Evolutionary conservation across 2,888 invertebrate species (phyloP).

Genomic region (Brassicogethes aeneus): DNA sequence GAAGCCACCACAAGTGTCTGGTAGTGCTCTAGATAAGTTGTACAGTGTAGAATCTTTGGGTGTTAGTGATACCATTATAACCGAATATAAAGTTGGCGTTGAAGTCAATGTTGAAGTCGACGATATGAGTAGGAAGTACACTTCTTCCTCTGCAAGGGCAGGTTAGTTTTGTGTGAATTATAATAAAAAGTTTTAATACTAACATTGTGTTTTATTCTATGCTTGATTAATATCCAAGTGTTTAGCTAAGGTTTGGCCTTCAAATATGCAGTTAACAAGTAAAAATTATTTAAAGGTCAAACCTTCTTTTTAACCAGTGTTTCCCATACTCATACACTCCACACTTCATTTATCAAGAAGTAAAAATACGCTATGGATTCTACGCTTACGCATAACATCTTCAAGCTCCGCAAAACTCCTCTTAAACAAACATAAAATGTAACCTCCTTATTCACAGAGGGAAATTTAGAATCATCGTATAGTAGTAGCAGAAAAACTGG

Average conservation of each 20-base stretch:
- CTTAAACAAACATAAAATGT: no score
- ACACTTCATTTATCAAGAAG: neutral
- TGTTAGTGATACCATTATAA: conserved; percentile 23
- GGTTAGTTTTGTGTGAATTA: conserved; percentile 22
- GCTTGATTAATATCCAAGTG: neutral
- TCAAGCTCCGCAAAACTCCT: neutral
- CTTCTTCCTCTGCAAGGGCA: conserved; percentile 28
- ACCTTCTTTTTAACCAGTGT: neutral
- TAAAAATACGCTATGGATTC: no score
- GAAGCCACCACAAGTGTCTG: conserved; percentile 26
- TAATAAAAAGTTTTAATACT: conserved; percentile 12
- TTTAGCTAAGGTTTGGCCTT: no score
- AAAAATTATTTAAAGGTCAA: no score
- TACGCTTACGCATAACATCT: neutral
- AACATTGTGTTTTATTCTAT: conserved; percentile 11
- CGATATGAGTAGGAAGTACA: conserved; percentile 33
- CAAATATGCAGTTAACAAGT: no score
- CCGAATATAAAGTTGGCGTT: conserved; percentile 30
- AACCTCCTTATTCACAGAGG: conserved; percentile 33
- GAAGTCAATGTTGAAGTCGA: conserved; percentile 32
- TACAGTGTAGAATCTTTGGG: conserved; percentile 26
- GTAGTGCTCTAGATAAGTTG: conserved; percentile 28
- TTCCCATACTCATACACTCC: neutral
- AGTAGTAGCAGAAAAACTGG: conserved; percentile 28
- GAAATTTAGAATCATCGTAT: conserved; percentile 33